Base-by-base conservation (phyloP, 2,888 invertebrate species). In the Taenaris catops region DNA sequence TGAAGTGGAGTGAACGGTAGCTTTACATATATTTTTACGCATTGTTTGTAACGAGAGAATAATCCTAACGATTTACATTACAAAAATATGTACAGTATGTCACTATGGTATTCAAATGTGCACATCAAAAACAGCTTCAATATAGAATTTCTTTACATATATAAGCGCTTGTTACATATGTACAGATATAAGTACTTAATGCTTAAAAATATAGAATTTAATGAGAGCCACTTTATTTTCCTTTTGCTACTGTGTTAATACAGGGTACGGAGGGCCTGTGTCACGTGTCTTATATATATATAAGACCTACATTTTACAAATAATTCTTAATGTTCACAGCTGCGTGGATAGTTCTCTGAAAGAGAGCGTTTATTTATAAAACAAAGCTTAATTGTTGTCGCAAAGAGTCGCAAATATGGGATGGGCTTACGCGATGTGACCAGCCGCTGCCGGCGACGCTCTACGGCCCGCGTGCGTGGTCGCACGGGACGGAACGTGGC, bases 401-500 rank as follows among this genome's bases (percentile, higher is more conserved):
- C 74, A 74, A 83, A 23, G 45, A 67, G 43, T 76, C 76, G 80
- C 71, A 79, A 84, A 73, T 51, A 88, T 89, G 90, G 90, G 90
- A 91, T 90, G 90, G 90, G 90, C 90, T 90, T 89, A 89, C 90
- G 90, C 90, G 89, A 91, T 90, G 90, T 89, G 89, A 90, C 90
- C 91, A 90, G 86, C 86, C 89, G 89, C 89, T 87, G 89, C 89
- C 72, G 58, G 65, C 71, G 66, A 64, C 59, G 68, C 75, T 73
- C 59, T 50, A 38, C 24, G 41, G 60, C 71, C 65, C 70, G 53
- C 66, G 70, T 81, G 80, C 79, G 72, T 75, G 59, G 66, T 66
- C 49, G 71, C 73, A 78, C 75, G 80, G 81, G 83, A 79, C 80
- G 78, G 58, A 64, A 43, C 41, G 42, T 49, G 74, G 74, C 78